Evolutionary conservation across 1,140 invertebrate species (phyloP).

Genomic region (Diorhabda elongata): DNA sequence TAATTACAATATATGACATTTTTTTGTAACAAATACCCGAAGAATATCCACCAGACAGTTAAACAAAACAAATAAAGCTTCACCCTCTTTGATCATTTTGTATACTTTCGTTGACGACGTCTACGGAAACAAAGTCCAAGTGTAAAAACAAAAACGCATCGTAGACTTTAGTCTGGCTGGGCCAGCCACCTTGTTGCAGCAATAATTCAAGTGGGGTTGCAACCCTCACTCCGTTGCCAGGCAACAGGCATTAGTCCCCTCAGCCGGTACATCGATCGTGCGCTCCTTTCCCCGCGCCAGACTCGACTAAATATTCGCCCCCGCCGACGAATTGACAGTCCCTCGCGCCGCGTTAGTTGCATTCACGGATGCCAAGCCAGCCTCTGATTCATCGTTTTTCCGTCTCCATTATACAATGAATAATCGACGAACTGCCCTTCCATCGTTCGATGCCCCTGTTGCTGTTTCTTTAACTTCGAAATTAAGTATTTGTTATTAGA

Average conservation of each 20-base stretch:
- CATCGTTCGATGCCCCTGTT: slow-evolving; percentile 25
- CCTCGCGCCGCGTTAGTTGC: slow-evolving; percentile 15
- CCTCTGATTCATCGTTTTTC: slow-evolving; percentile 30
- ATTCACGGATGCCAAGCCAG: slow-evolving; percentile 1
- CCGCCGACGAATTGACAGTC: slow-evolving; percentile 36
- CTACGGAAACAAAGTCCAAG: background rate
- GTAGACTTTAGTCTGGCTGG: slow-evolving; percentile 25
- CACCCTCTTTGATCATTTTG: background rate
- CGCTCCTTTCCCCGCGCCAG: slow-evolving; percentile 34
- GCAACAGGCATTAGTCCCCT: slow-evolving; percentile 42
- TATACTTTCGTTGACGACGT: background rate
- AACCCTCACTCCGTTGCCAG: slow-evolving; percentile 41
- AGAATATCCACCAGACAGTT: too few relatives aligned
- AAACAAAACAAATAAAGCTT: background rate
- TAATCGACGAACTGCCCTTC: slow-evolving; percentile 23
- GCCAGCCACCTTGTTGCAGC: slow-evolving; percentile 45
- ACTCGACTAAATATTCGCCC: slow-evolving; percentile 37
- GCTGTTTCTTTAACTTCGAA: slow-evolving; percentile 4
- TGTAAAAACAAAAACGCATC: slow-evolving; percentile 14
- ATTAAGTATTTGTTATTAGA: background rate
- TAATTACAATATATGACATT: too few relatives aligned
- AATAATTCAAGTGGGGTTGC: slow-evolving; percentile 43
- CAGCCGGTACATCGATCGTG: slow-evolving; percentile 44
- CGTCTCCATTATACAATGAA: slow-evolving; percentile 22
- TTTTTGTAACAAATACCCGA: too few relatives aligned